Percentiles rank a stretch among this genome's conserved stretches.
Conservation (phyloP, 2,888 invertebrate species). For the Liodrosophila aerea region DNA sequence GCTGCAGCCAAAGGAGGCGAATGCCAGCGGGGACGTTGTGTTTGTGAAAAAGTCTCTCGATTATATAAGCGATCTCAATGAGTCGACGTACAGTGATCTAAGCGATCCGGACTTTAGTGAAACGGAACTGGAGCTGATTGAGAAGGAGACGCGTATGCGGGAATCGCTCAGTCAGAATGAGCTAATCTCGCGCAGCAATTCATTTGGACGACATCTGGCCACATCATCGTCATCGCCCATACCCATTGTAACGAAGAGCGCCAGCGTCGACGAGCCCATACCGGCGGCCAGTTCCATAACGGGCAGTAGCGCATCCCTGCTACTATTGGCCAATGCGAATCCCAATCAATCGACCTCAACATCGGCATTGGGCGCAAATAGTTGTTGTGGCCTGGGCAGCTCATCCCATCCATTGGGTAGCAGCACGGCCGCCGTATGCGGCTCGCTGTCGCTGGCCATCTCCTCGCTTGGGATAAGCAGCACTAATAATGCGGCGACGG, state of each 20-base stretch:
- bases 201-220: slow-evolving; percentile 80
- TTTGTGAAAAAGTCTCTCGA: slow-evolving; percentile 85
- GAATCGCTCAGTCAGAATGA: slow-evolving; percentile 82
- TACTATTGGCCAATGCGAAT: slow-evolving; percentile 58
- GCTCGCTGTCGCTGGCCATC: slow-evolving; percentile 80
- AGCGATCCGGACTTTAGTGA: slow-evolving; percentile 87
- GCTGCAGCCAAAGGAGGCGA: slow-evolving; percentile 86
- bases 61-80: slow-evolving; percentile 85
- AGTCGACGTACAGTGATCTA: slow-evolving; percentile 86
- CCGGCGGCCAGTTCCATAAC: slow-evolving; percentile 57
- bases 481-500: slow-evolving; percentile 56
- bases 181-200: slow-evolving; percentile 81
- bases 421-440: slow-evolving; percentile 80
- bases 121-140: slow-evolving; percentile 85
- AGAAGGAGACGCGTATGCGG: slow-evolving; percentile 82
- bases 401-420: slow-evolving; percentile 65
- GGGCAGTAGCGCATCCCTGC: slow-evolving; percentile 55
- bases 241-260: slow-evolving; percentile 82
- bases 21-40: slow-evolving; percentile 78
- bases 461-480: slow-evolving; percentile 77
- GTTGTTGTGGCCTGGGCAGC: slow-evolving; percentile 59
- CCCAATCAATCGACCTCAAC: slow-evolving; percentile 43
- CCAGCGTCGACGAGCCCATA: slow-evolving; percentile 82
- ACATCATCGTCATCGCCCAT: slow-evolving; percentile 81
- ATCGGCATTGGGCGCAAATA: slow-evolving; percentile 48